Evolutionary conservation across 2,797 vertebrate genomes (phyloP).

Genomic region (Borostomias antarcticus): DNA sequence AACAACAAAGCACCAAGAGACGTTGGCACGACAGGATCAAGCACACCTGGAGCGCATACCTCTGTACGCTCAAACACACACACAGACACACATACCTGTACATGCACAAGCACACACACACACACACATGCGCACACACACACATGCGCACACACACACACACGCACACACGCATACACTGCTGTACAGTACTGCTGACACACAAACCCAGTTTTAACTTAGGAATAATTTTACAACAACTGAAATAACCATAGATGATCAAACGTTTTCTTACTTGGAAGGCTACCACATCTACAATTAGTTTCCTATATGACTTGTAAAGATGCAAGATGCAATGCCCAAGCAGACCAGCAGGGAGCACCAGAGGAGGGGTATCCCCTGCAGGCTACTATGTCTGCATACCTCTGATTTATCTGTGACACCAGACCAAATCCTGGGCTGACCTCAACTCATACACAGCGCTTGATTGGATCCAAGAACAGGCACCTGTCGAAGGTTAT

Average conservation of each 20-base stretch:
- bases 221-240: too few relatives aligned
- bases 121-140: not conserved
- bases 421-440: slow-evolving; percentile 16
- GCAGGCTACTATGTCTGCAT: not conserved
- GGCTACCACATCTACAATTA: not conserved
- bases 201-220: too few relatives aligned
- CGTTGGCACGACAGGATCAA: slow-evolving; percentile 15
- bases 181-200: not conserved
- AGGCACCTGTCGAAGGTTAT: slow-evolving; percentile 60
- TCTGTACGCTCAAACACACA: too few relatives aligned
- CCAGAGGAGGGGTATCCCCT: slow-evolving; percentile 56
- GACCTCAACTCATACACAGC: slow-evolving; percentile 28
- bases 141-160: not conserved
- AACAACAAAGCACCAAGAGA: slow-evolving; percentile 53
- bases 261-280: not conserved
- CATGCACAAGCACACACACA: not conserved
- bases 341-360: slow-evolving; percentile 63
- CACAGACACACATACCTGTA: too few relatives aligned
- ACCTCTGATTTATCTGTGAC: slow-evolving; percentile 20
- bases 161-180: not conserved
- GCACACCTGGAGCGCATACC: not conserved
- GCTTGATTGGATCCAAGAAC: slow-evolving; percentile 33
- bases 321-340: slow-evolving; percentile 23
- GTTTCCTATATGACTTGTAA: not conserved
- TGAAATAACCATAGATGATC: not conserved